Base-by-base conservation (phyloP, 2,888 invertebrate species). In the Zelleria hepariella region DNA sequence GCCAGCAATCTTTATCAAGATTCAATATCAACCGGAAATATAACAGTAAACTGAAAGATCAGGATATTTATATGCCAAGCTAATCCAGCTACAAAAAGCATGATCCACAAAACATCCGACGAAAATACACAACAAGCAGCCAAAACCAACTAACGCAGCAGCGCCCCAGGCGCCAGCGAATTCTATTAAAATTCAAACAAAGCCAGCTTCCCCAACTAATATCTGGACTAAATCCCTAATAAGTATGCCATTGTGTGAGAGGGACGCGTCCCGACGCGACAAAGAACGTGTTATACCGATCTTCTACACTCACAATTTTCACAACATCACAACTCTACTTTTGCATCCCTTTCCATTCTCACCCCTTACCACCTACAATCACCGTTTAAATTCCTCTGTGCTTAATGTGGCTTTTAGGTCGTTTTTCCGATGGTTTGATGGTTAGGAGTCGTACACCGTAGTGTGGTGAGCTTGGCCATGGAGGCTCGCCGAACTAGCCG, bases 201-300 rank as follows among this genome's bases (percentile, higher is more conserved):
- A 86, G 73, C 80, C 80, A 71, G 76, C 83, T 84, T 84, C 88
- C 87, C 87, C 85, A 87, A 87, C 87, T 88, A 87, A 87, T 88
- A 88, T 86, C 88, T 86, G 88, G 84, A 87, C 87, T 87, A 87
- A 87, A 87, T 87, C 88, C 87, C 88, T 88, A 87, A 88, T 88
- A 88, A 88, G 88, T 88, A 87, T 86, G 86, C 88, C 86, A 87
- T 87, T 87, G 88, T 86, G 80, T 80, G 87, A 86, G 86, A 87
- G 88, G 82, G 88, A 86, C 84, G 82, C 77, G 82, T 82, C 78
- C 73, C 73, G 80, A 56, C 80, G 78, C 85, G 78, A 86, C 87
- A 87, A 88, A 88, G 87, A 86, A 84, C 86, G 85, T 82, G 86
- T 88, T 86, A 88, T 85, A 85, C 75, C 86, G 85, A 87, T 87